phyloP scores from a whole-genome alignment of 2,888 invertebrate genomes.

The Cheilosia vernalis region DNA sequence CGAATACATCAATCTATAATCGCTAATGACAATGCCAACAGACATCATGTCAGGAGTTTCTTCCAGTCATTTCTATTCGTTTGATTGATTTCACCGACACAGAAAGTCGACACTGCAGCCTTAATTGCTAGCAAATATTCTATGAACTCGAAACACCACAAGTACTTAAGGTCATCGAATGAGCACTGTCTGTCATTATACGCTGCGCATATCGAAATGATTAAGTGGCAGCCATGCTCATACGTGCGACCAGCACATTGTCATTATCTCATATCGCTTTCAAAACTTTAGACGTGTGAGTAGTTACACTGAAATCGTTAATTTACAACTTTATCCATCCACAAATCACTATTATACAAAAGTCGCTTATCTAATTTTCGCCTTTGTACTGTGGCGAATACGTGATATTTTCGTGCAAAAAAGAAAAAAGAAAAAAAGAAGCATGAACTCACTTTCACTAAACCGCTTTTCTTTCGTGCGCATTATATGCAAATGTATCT shows the following conservation, averaged over 20 bases:
- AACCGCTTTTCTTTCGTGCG: conserved; percentile 1
- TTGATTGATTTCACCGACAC: neutral
- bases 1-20: no score
- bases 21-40: no score
- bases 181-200: neutral
- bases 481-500: neutral
- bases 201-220: neutral
- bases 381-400: conserved; percentile 19
- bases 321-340: neutral
- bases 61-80: neutral
- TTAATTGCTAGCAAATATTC: neutral
- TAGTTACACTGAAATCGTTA: neutral
- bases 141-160: neutral
- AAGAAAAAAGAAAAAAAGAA: neutral
- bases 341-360: conserved; percentile 1
- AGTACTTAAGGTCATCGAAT: neutral
- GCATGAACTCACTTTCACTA: conserved; percentile 19
- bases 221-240: neutral
- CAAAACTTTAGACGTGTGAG: neutral
- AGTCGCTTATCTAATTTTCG: neutral
- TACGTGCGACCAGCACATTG: neutral
- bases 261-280: neutral
- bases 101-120: neutral
- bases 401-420: conserved; percentile 15
- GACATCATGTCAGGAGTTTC: no score